Evolutionary conservation across 2,797 vertebrate genomes (phyloP).

Genomic region (Tadarida brasiliensis): DNA sequence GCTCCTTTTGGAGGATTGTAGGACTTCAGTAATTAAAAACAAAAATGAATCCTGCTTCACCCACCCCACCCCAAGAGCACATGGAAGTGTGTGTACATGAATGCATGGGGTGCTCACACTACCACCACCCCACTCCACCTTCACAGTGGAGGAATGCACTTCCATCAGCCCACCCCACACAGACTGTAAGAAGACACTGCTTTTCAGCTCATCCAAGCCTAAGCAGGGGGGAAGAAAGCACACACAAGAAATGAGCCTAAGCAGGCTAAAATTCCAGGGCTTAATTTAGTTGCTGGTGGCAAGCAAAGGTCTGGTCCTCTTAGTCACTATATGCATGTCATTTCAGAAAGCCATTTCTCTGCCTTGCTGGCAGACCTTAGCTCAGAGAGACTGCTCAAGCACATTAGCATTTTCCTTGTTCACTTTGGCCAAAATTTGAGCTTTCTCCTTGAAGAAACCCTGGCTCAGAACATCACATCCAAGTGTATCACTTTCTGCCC

Average conservation of each 20-base stretch:
- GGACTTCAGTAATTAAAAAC: constrained; percentile 85
- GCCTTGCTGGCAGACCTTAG: neutral
- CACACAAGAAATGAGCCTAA: constrained; percentile 15
- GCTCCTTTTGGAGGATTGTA: constrained; percentile 85
- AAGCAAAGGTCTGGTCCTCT: neutral
- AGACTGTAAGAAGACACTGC: neutral
- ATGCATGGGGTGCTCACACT: neutral
- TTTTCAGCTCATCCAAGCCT: neutral
- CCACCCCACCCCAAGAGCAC: constrained; percentile 73
- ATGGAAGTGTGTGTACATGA: constrained; percentile 45
- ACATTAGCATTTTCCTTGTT: neutral
- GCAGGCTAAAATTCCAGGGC: neutral
- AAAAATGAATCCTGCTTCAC: constrained; percentile 75
- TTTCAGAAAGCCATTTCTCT: constrained; percentile 30
- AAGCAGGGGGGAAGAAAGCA: neutral
- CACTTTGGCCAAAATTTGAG: neutral
- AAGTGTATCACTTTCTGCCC: neutral
- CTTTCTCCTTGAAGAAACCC: constrained; percentile 31
- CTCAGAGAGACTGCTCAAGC: neutral
- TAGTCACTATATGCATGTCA: neutral
- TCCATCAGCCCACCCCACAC: neutral
- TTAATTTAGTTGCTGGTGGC: neutral
- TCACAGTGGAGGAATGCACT: neutral
- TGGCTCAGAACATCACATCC: neutral
- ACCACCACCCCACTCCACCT: neutral